These are phyloP conservation scores for Harmothoe impar DNA, from an alignment of 2,888 invertebrate species.

Conservation along the genomic window DNA sequence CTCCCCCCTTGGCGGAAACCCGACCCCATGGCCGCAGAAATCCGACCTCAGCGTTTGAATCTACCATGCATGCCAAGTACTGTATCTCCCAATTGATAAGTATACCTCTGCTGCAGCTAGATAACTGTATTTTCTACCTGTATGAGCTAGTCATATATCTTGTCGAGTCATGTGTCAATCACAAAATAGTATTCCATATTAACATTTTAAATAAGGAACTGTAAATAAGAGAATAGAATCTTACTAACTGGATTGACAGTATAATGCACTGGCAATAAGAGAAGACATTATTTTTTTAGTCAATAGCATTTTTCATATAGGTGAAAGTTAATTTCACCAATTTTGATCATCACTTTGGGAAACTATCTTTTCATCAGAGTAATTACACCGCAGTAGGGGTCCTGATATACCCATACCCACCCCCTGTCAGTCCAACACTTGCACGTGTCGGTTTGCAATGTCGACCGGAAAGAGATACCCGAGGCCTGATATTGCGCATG, in stretches of 20 bases:
- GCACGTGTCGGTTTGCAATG: constrained; percentile 38
- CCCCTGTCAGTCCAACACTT: not conserved
- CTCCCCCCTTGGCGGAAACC: not conserved
- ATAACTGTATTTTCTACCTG: too few species aligned
- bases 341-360: not conserved
- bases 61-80: not conserved
- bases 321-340: too few species aligned
- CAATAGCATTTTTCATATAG: too few species aligned
- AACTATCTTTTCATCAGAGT: not conserved
- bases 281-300: too few species aligned
- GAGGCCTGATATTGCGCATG: constrained; percentile 54
- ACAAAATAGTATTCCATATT: too few species aligned
- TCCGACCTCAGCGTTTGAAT: constrained; percentile 17
- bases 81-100: not conserved
- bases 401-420: not conserved
- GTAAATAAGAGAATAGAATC: too few species aligned
- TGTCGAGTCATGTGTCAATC: too few species aligned
- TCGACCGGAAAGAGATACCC: constrained; percentile 43
- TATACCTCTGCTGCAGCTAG: not conserved
- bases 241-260: too few species aligned
- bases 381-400: not conserved
- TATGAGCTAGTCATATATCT: too few species aligned
- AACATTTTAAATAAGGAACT: too few species aligned
- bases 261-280: too few species aligned
- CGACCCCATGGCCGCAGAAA: not conserved